Conservation (phyloP, 1,140 invertebrate species). For the Eumeta japonica region DNA sequence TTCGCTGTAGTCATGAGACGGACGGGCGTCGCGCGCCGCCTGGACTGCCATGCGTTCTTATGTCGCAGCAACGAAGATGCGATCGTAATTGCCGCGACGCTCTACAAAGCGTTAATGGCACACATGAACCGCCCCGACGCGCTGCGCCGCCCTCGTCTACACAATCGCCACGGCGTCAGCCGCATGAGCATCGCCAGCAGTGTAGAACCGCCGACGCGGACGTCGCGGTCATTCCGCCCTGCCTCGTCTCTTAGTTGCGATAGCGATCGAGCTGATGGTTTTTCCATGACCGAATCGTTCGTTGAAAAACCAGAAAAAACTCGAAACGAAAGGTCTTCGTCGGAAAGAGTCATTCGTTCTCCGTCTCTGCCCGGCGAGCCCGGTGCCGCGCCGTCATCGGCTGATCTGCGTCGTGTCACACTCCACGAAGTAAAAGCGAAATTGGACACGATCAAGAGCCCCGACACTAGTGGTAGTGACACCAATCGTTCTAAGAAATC, state of each 20-base stretch:
- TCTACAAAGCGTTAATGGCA: constrained; percentile 81
- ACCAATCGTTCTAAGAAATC: constrained; percentile 44
- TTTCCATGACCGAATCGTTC: constrained; percentile 37
- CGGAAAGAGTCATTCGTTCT: constrained; percentile 22
- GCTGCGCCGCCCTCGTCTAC: constrained; percentile 55
- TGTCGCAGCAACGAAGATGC: constrained; percentile 85
- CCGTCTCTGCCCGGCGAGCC: constrained; percentile 37
- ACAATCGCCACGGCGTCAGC: constrained; percentile 68
- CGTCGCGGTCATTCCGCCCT: constrained; percentile 60
- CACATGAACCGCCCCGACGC: constrained; percentile 65
- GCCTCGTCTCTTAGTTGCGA: constrained; percentile 61
- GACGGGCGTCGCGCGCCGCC: constrained; percentile 70
- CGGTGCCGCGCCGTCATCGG: constrained; percentile 21
- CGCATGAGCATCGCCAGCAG: constrained; percentile 67
- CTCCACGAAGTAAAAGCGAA: constrained; percentile 56
- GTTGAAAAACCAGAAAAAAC: constrained; percentile 31
- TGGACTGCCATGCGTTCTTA: constrained; percentile 89
- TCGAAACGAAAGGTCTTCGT: constrained; percentile 25
- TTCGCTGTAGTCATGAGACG: constrained; percentile 89
- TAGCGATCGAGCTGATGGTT: constrained; percentile 56
- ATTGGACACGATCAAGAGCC: constrained; percentile 53
- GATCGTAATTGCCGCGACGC: constrained; percentile 83
- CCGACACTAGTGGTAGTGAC: constrained; percentile 38
- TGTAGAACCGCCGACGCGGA: constrained; percentile 54
- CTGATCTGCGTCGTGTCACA: constrained; percentile 43